Evolutionary conservation across 2,113 vertebrate genomes (phyloP).

Genomic region (Albula goreensis): DNA sequence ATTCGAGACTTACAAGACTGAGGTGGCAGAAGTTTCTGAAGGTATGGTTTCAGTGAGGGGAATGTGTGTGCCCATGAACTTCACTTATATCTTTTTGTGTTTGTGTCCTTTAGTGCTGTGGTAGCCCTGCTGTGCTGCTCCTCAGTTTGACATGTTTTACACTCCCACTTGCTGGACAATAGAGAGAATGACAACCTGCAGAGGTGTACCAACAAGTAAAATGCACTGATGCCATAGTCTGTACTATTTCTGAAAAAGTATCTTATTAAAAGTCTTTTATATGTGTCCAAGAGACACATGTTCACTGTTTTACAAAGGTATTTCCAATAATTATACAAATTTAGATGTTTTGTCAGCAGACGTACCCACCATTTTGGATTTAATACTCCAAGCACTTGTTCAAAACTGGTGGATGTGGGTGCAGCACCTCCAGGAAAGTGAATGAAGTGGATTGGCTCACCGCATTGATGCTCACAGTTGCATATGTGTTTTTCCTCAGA

Average conservation of each 20-base stretch:
- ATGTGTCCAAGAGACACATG: too few relatives aligned
- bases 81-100: neutral
- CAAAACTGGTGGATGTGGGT: too few relatives aligned
- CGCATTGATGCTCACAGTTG: too few relatives aligned
- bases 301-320: too few relatives aligned
- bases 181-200: neutral
- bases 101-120: neutral
- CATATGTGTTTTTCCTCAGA: neutral
- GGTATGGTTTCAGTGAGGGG: slow-evolving; percentile 48
- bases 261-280: too few relatives aligned
- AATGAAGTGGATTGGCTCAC: too few relatives aligned
- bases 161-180: slow-evolving; percentile 2
- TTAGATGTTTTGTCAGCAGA: too few relatives aligned
- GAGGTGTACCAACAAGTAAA: neutral
- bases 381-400: too few relatives aligned
- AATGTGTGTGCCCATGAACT: neutral
- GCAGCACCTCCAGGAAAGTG: too few relatives aligned
- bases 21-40: slow-evolving; percentile 79
- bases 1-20: slow-evolving; percentile 74
- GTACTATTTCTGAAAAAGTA: too few relatives aligned
- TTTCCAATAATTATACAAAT: too few relatives aligned
- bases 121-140: neutral
- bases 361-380: too few relatives aligned
- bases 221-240: neutral
- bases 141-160: neutral